Evolutionary conservation across 1,140 invertebrate genomes (phyloP).

Genomic region (Globodera ellingtonae): DNA sequence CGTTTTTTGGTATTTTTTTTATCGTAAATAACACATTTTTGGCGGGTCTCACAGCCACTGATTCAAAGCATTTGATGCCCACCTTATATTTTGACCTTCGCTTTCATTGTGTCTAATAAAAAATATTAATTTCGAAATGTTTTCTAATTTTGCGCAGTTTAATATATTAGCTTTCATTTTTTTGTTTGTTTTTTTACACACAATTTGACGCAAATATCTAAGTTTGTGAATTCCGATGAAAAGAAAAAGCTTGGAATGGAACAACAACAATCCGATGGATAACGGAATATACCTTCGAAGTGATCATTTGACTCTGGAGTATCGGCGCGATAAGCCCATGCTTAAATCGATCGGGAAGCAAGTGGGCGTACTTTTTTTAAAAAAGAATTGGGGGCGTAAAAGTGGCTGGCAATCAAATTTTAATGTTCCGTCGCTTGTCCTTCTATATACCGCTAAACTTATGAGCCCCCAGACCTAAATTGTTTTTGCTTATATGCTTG

Average conservation of each 20-base stretch:
- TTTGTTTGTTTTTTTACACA: slow-evolving; percentile 5
- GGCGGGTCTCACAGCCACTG: too few species aligned
- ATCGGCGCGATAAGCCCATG: slow-evolving; percentile 12
- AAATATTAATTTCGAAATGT: neutral
- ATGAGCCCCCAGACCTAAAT: neutral
- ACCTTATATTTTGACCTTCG: slow-evolving; percentile 3
- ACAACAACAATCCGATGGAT: neutral
- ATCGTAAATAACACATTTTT: too few species aligned
- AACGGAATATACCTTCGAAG: neutral
- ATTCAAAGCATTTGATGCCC: neutral
- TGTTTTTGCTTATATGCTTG: neutral
- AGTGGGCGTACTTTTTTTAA: slow-evolving; percentile 3
- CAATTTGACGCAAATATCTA: neutral
- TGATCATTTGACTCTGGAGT: slow-evolving; percentile 25
- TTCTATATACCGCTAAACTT: too few species aligned
- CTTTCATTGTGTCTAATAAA: slow-evolving; percentile 14
- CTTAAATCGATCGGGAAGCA: slow-evolving; percentile 15
- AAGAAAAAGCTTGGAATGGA: neutral
- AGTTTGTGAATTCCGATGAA: neutral
- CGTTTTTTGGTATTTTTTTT: too few species aligned
- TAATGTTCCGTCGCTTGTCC: too few species aligned
- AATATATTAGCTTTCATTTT: slow-evolving; percentile 13
- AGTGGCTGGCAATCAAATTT: too few species aligned
- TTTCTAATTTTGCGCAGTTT: neutral
- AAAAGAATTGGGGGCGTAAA: too few species aligned